These are phyloP conservation scores for Carterocephalus palaemon DNA, from an alignment of 2,888 invertebrate species.

Conservation along the genomic window DNA sequence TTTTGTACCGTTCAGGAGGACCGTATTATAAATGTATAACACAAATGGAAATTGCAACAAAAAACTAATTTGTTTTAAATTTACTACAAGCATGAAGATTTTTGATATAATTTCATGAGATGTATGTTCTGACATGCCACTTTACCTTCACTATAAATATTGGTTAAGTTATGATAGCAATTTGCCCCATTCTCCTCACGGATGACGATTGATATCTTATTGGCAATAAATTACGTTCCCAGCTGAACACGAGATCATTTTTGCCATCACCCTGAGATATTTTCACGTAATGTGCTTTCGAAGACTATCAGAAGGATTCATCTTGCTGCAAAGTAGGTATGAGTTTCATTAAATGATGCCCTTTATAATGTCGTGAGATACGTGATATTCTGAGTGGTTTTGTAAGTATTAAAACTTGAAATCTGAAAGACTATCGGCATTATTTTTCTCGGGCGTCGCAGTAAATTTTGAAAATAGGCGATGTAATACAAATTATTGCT, in stretches of 20 bases:
- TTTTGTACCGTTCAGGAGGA: too few relatives aligned
- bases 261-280: slow-evolving; percentile 53
- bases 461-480: slow-evolving; percentile 6
- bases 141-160: neutral
- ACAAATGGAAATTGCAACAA: too few relatives aligned
- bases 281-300: slow-evolving; percentile 56
- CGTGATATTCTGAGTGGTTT: too few relatives aligned
- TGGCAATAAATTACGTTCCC: slow-evolving; percentile 14
- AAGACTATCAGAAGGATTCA: neutral
- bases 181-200: slow-evolving; percentile 4
- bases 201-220: slow-evolving; percentile 18
- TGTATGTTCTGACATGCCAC: neutral
- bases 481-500: slow-evolving; percentile 9
- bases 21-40: too few relatives aligned
- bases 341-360: too few relatives aligned
- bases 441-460: slow-evolving; percentile 1
- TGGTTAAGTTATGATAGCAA: slow-evolving; percentile 11
- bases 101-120: too few relatives aligned
- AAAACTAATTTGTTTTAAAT: too few relatives aligned
- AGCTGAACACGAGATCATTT: slow-evolving; percentile 48
- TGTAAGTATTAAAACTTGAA: too few relatives aligned
- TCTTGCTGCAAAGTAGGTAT: too few relatives aligned
- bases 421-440: slow-evolving; percentile 3
- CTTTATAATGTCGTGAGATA: too few relatives aligned
- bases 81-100: neutral